Base-by-base conservation (phyloP, 2,797 vertebrate genomes). In the Gila robusta region DNA sequence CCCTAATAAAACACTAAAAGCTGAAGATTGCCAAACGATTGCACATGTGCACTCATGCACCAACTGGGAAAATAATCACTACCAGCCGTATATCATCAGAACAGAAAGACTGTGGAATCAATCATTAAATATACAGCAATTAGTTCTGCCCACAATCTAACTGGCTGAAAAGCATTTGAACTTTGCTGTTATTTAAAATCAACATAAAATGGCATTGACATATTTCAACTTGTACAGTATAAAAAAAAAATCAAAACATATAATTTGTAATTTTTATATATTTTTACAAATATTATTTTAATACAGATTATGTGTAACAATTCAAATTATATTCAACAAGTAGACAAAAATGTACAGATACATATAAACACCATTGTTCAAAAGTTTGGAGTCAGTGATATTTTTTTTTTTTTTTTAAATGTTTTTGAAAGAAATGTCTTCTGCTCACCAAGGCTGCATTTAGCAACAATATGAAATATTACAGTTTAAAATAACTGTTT, bases 1-100 rank as follows among this genome's bases (percentile, higher is more conserved):
- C 9, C 39, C 77, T 44, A 79, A 79, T 64, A 64, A 79, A 79
- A 79, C n/a, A 64, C 39, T 44, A 28, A 79, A 64, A 41, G 56
- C 37, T 79, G 9, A 79, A 79, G 77, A 79, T 64, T 64, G 77
- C 56, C 77, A 79, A 64, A 79, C 37, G 39, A 64, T 21, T 44
- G 56, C 56, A 79, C 77, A 78, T 78, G 77, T 64, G 77, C 77
- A 78, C 52, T 78, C 21, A 17, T 39, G 54, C 35, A 79, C 56
- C 39, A 44, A 64, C 56, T 44, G 56, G 56, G 37, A 79, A 64
- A 64, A 79, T 79, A 79, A 79, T 64, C 39, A 44, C 59, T 41
- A 64, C 16, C 77, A 79, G 77, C 56, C 3, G n/a, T 28, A 16
- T 12, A 64, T 64, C 77, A 79, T 79, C 77, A 44, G n/a, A 64